Evolutionary conservation across 1,140 invertebrate genomes (phyloP), one percentile per base, ranked within the genome.

Genomic region (Drosophila dunni): DNA sequence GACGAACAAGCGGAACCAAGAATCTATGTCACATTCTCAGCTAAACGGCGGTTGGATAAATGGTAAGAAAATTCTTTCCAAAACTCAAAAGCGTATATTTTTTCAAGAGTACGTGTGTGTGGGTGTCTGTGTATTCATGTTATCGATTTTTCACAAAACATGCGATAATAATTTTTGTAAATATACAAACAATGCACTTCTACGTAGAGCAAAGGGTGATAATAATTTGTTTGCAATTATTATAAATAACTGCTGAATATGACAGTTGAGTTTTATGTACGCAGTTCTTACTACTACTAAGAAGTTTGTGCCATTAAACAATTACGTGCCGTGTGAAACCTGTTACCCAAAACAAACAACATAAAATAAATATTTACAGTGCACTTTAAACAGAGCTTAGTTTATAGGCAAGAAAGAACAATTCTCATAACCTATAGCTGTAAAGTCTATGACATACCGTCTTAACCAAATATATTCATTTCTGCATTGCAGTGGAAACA

Each of bases 41-140:
- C 95, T 96, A 9, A 96, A 96, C 92, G 65, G 80, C 38, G 84
- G 96, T 78, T 97, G 96, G 96, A 95, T 96, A 93, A 97, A 97
- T 92, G 96, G 96, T 97, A 94, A 96, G 95, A 92, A 84, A 81
- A 46, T 24, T 48, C 42, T 79, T 33, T 33, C 9, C 34, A 78
- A 40, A 36, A 46, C 13, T 50, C 51, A 56, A 46, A 62, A 34
- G 61, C 48, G 61, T 72, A 76, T 78, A 78, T 83, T 29, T 29
- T 29, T 29, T 29, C 24, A 29, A 5, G 61, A 48, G 56, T 72
- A 76, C 75, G 74, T 84, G 67, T 64, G 48, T 46, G 7, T 17
- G 13, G 8, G n/a, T 54, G 44, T 81, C 34, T 57, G 36, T 67
- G 63, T 74, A 63, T 79, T 54, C 67, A 70, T 72, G 50, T 75